Evolutionary conservation across 2,113 vertebrate species (phyloP).

Genomic region (Lethenteron reissneri): DNA sequence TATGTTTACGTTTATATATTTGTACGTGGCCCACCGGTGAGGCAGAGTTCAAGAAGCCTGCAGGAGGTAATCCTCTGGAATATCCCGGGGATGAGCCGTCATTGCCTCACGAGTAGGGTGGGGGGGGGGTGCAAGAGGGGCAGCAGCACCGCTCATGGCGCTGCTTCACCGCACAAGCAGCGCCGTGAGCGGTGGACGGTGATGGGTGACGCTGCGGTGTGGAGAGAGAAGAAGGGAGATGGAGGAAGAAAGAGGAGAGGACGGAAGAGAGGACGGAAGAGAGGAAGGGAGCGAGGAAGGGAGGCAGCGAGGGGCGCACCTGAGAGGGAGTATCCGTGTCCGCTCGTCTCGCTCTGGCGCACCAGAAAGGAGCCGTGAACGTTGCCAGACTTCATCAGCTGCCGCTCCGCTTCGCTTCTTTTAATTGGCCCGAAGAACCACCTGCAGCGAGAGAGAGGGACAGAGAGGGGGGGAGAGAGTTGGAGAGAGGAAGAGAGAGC

Average conservation of each 20-base stretch:
- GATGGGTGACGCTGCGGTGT: neutral
- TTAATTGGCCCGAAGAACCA: neutral
- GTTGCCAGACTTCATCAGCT: neutral
- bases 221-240: neutral
- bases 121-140: too few species aligned
- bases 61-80: too few species aligned
- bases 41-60: too few species aligned
- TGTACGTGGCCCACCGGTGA: too few species aligned
- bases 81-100: too few species aligned
- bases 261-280: neutral
- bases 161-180: too few species aligned
- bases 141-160: too few species aligned
- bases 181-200: too few species aligned
- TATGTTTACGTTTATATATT: too few species aligned
- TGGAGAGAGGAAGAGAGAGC: neutral
- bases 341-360: neutral
- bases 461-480: neutral
- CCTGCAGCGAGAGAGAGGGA: neutral
- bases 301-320: neutral
- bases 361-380: conserved; percentile 2
- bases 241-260: neutral
- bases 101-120: too few species aligned
- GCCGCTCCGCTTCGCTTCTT: neutral
- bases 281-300: neutral
- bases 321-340: neutral